Percentiles rank a stretch among this genome's conserved stretches.
These are phyloP conservation scores for Dastarcus helophoroides DNA, from an alignment of 2,888 invertebrate species.

Conservation along the genomic window DNA sequence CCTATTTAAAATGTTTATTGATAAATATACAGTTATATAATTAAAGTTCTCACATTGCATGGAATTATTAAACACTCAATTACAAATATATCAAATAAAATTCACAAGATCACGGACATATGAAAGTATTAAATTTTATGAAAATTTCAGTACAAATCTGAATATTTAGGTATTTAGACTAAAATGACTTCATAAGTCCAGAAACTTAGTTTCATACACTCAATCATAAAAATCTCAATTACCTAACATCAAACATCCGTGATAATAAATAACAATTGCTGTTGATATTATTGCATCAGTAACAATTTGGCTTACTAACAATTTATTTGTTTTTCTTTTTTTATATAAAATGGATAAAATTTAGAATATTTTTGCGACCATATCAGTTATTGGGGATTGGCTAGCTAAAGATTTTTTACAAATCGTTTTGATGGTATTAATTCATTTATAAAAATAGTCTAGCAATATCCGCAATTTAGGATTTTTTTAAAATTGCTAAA, in stretches of 20 bases:
- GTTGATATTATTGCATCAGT: conserved; percentile 28
- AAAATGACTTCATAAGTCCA: conserved; percentile 20
- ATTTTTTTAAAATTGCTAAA: conserved; percentile 7
- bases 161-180: conserved; percentile 16
- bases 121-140: conserved; percentile 14
- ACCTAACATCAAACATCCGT: conserved; percentile 21
- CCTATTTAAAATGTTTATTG: conserved; percentile 23
- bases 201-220: conserved; percentile 20
- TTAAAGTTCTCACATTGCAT: conserved; percentile 24
- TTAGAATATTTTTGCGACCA: conserved; percentile 22
- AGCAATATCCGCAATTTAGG: conserved; percentile 14
- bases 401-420: conserved; percentile 17
- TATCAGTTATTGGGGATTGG: conserved; percentile 15
- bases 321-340: conserved; percentile 17
- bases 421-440: conserved; percentile 11
- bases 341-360: conserved; percentile 23
- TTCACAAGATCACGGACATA: conserved; percentile 22
- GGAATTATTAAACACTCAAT: conserved; percentile 25
- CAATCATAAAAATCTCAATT: conserved; percentile 9
- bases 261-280: conserved; percentile 31
- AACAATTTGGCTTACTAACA: conserved; percentile 28
- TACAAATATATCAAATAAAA: conserved; percentile 21
- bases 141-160: conserved; percentile 14
- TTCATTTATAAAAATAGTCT: conserved; percentile 23
- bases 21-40: conserved; percentile 30